These are phyloP conservation scores for Phymanthus crucifer DNA, from an alignment of 92 coral and sea anemone species.

Conservation along the genomic window DNA sequence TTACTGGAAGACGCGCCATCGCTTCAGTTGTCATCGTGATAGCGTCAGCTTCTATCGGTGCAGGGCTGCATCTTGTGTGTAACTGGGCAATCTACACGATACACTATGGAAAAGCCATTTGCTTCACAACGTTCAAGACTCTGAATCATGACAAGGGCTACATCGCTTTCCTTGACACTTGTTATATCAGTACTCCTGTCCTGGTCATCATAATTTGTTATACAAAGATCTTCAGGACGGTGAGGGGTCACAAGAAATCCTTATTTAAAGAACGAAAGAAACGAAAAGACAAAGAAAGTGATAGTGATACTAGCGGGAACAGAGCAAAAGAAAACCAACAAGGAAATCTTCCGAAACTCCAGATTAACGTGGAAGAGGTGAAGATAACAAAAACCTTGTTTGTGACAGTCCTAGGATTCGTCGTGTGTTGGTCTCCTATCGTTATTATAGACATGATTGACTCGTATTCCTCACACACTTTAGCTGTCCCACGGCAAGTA, in stretches of 20 bases:
- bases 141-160: conserved; percentile 53
- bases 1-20: conserved; percentile 45
- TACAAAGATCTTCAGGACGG: conserved; percentile 63
- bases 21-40: conserved; percentile 43
- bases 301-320: conserved; percentile 13
- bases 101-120: conserved; percentile 75
- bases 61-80: conserved; percentile 55
- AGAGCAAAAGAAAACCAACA: neutral
- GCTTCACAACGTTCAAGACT: conserved; percentile 59
- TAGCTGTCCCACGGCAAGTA: conserved; percentile 55
- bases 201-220: conserved; percentile 58
- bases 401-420: conserved; percentile 69
- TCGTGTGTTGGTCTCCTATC: conserved; percentile 75
- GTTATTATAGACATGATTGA: conserved; percentile 66
- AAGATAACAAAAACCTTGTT: conserved; percentile 66
- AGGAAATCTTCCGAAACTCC: conserved; percentile 4
- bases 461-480: conserved; percentile 42
- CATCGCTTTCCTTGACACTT: conserved; percentile 63
- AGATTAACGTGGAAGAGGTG: conserved; percentile 66
- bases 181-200: conserved; percentile 56
- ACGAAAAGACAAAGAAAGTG: neutral
- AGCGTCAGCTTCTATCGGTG: conserved; percentile 66
- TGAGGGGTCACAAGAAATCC: conserved; percentile 52
- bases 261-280: neutral
- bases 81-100: conserved; percentile 62